Conservation (phyloP, 2,888 invertebrate genomes). For the Endomychus coccineus region DNA sequence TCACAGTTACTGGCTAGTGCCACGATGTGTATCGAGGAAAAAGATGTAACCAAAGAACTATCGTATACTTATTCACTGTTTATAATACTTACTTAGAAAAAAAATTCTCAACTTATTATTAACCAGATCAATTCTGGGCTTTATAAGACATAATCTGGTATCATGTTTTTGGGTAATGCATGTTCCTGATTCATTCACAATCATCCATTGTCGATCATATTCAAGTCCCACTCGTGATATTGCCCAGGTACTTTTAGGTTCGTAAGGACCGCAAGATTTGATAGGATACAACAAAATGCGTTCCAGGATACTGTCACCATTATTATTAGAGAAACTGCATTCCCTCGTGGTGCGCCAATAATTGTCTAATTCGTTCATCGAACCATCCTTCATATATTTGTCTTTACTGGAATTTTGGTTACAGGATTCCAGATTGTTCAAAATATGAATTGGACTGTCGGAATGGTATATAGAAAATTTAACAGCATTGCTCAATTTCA, state of each 20-base stretch:
- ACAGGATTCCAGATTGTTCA: too few species aligned
- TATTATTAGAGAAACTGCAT: not conserved
- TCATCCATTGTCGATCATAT: conserved; percentile 92
- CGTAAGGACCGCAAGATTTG: conserved; percentile 82
- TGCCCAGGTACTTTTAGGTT: conserved; percentile 60
- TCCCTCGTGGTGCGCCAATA: not conserved
- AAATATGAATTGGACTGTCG: too few species aligned
- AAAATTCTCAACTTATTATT: conserved; percentile 49
- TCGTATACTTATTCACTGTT: too few species aligned
- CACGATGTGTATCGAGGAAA: too few species aligned
- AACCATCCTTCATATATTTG: not conserved
- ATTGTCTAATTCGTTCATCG: conserved; percentile 1
- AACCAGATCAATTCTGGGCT: conserved; percentile 61
- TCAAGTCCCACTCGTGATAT: conserved; percentile 70
- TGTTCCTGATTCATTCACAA: conserved; percentile 71
- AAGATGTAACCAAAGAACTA: too few species aligned
- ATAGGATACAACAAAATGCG: conserved; percentile 69
- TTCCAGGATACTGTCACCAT: conserved; percentile 26
- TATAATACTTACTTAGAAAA: conserved; percentile 51
- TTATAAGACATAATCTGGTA: conserved; percentile 68
- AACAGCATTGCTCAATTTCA: not conserved
- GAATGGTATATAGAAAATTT: too few species aligned
- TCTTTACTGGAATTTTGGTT: not conserved
- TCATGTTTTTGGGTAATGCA: conserved; percentile 85
- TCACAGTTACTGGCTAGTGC: too few species aligned